Evolutionary conservation across 1,140 invertebrate species (phyloP), one percentile per base, ranked within the genome.

Genomic region (Dendrolimus punctatus): DNA sequence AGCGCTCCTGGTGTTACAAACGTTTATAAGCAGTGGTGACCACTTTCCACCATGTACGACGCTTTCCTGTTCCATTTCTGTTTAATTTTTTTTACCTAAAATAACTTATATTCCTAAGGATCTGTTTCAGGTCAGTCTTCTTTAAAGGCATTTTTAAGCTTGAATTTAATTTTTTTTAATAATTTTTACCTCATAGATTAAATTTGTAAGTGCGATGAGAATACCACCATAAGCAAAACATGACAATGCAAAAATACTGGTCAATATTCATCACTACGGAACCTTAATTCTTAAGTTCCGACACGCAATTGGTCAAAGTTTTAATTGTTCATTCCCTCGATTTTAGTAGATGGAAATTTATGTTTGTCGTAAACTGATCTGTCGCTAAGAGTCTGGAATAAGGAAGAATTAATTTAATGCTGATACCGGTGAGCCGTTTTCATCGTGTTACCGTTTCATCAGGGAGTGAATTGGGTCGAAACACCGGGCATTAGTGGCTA

Each of bases 401-500:
- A 48, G 60, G 60, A 58, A 56, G 60, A 58, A 62, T 62, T 55
- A 62, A 56, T 62, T 52, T 54, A 53, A 55, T 49, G 51, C 48
- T 51, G 46, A 49, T 55, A 61, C 51, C 51, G 51, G 57, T 55
- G 49, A 51, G 53, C 50, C 56, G 50, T 51, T 61, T 50, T 51
- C 51, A 51, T 56, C 51, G 41, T 40, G 54, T 57, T 53, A 56
- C 53, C 58, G 51, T 56, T 64, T 68, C 61, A 66, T 65, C 72
- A 58, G 52, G 63, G 49, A 57, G 41, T 45, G 58, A 75, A 78
- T 62, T 70, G 45, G 73, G 68, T 67, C 64, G 64, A 47, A 57
- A 60, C 62, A 63, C 53, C 62, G 62, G 55, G 65, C 68, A 71
- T 75, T 76, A 73, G 62, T 57, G 58, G 58, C 76, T 75, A 80